These are phyloP conservation scores for Ormyrus thymus DNA, from an alignment of 2,888 invertebrate species.

Conservation along the genomic window DNA sequence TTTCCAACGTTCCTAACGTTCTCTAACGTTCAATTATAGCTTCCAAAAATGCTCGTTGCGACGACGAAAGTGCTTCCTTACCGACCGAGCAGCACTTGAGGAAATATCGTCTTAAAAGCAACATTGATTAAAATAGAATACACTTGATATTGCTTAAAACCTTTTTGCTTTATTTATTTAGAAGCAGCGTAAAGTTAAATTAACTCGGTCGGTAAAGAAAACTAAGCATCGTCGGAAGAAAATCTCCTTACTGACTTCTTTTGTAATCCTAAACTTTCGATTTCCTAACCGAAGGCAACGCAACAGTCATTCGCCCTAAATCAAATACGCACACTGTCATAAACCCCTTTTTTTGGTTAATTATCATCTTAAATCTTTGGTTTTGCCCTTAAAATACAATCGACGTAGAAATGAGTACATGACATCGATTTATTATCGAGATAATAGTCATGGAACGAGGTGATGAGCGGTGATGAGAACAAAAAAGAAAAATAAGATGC, in stretches of 20 bases:
- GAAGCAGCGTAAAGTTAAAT: no score
- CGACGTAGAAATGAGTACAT: conserved; percentile 25
- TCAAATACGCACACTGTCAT: background rate
- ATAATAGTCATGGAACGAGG: conserved; percentile 29
- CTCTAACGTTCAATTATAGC: no score
- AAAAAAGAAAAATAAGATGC: conserved; percentile 50
- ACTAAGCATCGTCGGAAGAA: no score
- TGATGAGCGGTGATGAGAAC: conserved; percentile 43
- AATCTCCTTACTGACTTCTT: no score
- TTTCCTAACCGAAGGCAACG: background rate
- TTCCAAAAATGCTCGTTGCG: no score
- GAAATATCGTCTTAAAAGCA: no score
- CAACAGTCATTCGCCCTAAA: background rate
- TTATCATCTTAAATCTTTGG: conserved; percentile 8
- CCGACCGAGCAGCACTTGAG: no score
- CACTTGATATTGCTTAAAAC: no score
- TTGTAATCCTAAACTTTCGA: conserved; percentile 8
- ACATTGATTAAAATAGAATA: no score
- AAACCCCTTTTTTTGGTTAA: background rate
- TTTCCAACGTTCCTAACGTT: background rate
- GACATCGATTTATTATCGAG: conserved; percentile 25
- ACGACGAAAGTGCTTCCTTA: no score
- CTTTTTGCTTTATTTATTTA: no score
- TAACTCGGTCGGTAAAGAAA: no score
- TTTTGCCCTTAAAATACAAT: conserved; percentile 6